A percentile compares a stretch with the other conserved stretches of the same genome.
phyloP scores from a whole-genome alignment of 1,140 invertebrate genomes.

The Solen grandis region DNA sequence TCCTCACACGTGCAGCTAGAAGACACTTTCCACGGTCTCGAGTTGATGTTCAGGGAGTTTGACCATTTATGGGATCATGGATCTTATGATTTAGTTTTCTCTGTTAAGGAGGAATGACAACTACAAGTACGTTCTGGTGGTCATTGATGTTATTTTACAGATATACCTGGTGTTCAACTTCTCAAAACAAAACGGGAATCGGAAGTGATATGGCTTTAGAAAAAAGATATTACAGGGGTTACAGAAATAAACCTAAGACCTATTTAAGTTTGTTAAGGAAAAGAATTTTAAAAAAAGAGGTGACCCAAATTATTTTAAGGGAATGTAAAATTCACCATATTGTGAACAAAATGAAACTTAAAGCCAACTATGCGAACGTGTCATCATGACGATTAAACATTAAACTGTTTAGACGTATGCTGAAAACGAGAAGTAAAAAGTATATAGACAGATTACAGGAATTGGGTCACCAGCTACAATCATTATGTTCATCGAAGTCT shows the following conservation, averaged over 20 bases:
- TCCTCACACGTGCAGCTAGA: conserved; percentile 27
- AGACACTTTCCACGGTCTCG: not conserved
- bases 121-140: conserved; percentile 11
- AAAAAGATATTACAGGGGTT: not conserved
- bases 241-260: conserved; percentile 7
- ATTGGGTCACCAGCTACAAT: conserved; percentile 24
- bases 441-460: conserved; percentile 37
- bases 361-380: conserved; percentile 19
- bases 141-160: conserved; percentile 29
- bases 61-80: conserved; percentile 29
- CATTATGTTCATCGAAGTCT: conserved; percentile 5
- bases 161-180: not conserved
- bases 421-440: conserved; percentile 12
- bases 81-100: conserved; percentile 18
- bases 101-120: conserved; percentile 3
- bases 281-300: conserved; percentile 12
- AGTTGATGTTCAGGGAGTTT: conserved; percentile 1
- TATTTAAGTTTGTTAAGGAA: not conserved
- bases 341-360: conserved; percentile 8
- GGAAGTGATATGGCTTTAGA: not conserved
- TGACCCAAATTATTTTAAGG: not conserved
- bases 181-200: conserved; percentile 1
- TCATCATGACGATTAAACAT: conserved; percentile 35
- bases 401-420: conserved; percentile 25
- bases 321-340: conserved; percentile 2